Conservation (phyloP, 2,888 invertebrate species). For the Diachrysia chrysitis region DNA sequence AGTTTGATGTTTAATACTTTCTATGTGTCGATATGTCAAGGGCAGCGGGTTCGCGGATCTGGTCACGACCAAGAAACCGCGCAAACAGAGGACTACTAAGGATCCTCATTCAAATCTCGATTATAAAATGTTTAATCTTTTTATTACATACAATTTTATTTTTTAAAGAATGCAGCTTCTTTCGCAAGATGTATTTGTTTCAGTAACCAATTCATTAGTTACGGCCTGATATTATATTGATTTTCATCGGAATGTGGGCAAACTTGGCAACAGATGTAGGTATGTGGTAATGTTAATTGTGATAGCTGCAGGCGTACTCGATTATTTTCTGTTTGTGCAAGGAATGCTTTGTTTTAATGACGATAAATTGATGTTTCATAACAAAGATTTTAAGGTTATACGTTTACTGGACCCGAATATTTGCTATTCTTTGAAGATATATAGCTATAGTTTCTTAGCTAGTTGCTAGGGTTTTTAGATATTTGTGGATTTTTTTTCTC, state of each 20-base stretch:
- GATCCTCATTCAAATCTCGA: conserved; percentile 21
- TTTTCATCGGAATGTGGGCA: conserved; percentile 52
- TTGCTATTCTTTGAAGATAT: background rate
- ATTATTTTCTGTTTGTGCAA: conserved; percentile 39
- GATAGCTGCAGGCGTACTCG: conserved; percentile 31
- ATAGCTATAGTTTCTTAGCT: background rate
- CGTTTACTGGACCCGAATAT: no score
- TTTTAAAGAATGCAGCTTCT: background rate
- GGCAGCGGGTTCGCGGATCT: conserved; percentile 65
- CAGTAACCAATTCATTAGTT: conserved; percentile 42
- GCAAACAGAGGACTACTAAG: conserved; percentile 9
- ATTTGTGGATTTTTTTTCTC: background rate
- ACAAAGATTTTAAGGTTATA: background rate
- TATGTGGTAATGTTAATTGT: conserved; percentile 42
- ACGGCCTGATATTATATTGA: conserved; percentile 43
- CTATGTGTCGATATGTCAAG: conserved; percentile 85
- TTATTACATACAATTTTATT: background rate
- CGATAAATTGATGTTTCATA: conserved; percentile 1
- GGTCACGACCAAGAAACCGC: conserved; percentile 49
- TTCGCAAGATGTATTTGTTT: conserved; percentile 34
- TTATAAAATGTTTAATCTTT: background rate
- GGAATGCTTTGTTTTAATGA: conserved; percentile 15
- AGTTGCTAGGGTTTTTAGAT: background rate
- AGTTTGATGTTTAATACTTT: conserved; percentile 78
- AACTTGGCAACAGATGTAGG: conserved; percentile 43